Base-by-base conservation (phyloP, 2,797 vertebrate genomes). In the Acanthopagrus latus region DNA sequence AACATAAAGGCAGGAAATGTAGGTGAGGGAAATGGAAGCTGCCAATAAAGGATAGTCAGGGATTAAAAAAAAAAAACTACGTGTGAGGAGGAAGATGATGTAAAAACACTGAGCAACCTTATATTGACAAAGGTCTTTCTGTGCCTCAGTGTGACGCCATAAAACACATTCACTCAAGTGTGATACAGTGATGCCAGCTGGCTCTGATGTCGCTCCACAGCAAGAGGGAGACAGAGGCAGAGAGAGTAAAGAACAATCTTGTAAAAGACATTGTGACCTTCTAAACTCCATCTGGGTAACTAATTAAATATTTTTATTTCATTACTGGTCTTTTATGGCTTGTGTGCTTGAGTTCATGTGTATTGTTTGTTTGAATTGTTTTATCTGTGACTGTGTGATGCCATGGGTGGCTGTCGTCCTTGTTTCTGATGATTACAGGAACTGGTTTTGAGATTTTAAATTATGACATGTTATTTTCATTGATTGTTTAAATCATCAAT, bases 131-230 rank as follows among this genome's bases (percentile, higher is more conserved):
- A 59, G 52, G 60, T 64, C 60, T 77, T 43, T 74, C 51, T 85
- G 71, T 64, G 58, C 20, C 57, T 67, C 71, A 33, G 74, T 52
- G 11, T 66, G 72, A 64, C 27, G 20, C 57, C 48, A 57, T 68
- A 29, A 74, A 81, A 81, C 52, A 69, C 55, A 80, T 75, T 80
- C 52, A 74, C 27, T 80, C 21, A 74, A 47, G 38, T 44, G 74
- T 58, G 52, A 63, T 44, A 48, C 48, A 52, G 51, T 17, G 60
- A 67, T 71, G 67, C 75, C 72, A 74, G 76, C 74, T 82, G 72
- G 76, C 69, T 67, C 71, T 67, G 17, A 55, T 64, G 71, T 17
- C 21, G 55, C 33, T 44, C 57, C 51, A 66, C 29, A 74, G 14
- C 0, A 27, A 71, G 41, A 46, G 18, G 2, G 33, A 65, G 20